A percentile compares a stretch with the other conserved stretches of the same genome.
Evolutionary conservation across 2,113 vertebrate genomes (phyloP).

Genomic region (Regulus satrapa): DNA sequence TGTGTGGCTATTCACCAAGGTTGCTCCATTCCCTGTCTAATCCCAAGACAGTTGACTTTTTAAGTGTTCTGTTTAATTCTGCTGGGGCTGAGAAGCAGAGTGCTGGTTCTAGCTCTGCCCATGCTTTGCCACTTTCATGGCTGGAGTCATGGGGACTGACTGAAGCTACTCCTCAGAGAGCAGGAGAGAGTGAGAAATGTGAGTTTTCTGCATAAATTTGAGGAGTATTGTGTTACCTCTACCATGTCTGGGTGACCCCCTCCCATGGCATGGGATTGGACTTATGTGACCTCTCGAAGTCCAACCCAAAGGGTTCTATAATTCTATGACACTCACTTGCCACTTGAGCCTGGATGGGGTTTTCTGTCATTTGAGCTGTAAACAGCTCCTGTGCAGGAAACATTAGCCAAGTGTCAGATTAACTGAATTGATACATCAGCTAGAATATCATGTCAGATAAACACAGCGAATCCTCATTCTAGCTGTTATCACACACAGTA

Average conservation of each 20-base stretch:
- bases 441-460: slow-evolving; percentile 2
- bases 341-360: background rate
- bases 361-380: background rate
- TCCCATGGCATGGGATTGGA: background rate
- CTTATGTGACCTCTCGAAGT: background rate
- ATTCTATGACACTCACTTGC: background rate
- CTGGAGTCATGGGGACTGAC: background rate
- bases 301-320: background rate
- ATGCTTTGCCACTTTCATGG: background rate
- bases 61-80: background rate
- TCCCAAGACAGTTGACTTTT: background rate
- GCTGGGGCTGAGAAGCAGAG: background rate
- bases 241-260: background rate
- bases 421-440: slow-evolving; percentile 17
- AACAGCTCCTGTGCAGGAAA: background rate
- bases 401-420: background rate
- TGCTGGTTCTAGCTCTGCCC: background rate
- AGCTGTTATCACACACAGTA: background rate
- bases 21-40: background rate
- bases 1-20: background rate
- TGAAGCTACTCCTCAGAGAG: background rate
- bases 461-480: background rate
- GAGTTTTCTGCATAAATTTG: background rate
- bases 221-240: background rate
- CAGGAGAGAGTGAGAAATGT: background rate